These are phyloP conservation scores for Rhopalosiphum padi DNA, from an alignment of 1,140 invertebrate genomes.

Conservation along the genomic window DNA sequence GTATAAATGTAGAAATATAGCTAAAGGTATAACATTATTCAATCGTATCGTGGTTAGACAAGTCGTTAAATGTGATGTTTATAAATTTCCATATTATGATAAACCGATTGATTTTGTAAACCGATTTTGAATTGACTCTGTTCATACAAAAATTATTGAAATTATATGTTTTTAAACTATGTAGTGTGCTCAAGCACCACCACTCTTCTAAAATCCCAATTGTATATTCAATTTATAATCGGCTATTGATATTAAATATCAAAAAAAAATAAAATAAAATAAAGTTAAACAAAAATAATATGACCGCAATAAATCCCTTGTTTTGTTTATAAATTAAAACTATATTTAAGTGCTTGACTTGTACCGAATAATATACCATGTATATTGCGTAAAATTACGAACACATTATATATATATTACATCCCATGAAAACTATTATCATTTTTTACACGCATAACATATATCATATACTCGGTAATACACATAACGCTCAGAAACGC, in stretches of 20 bases:
- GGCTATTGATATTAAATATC: neutral
- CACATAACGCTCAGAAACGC: neutral
- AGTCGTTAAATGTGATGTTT: neutral
- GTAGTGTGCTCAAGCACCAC: neutral
- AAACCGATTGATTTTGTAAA: neutral
- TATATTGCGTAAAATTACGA: neutral
- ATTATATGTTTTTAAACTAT: neutral
- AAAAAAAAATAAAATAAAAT: neutral
- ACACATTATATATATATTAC: neutral
- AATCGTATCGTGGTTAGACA: neutral
- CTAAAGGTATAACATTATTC: neutral
- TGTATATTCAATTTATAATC: neutral
- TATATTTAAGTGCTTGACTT: neutral
- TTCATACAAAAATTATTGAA: neutral
- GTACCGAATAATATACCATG: neutral
- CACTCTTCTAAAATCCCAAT: neutral
- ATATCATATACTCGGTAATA: neutral
- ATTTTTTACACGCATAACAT: neutral
- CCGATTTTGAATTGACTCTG: neutral
- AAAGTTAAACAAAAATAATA: neutral
- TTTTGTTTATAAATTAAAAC: neutral
- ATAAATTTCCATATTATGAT: constrained; percentile 9
- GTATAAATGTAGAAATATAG: neutral
- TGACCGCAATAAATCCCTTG: neutral
- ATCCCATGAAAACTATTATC: neutral